Conservation (phyloP, 2,113 vertebrate species). For the Protomyctophum bolini region DNA sequence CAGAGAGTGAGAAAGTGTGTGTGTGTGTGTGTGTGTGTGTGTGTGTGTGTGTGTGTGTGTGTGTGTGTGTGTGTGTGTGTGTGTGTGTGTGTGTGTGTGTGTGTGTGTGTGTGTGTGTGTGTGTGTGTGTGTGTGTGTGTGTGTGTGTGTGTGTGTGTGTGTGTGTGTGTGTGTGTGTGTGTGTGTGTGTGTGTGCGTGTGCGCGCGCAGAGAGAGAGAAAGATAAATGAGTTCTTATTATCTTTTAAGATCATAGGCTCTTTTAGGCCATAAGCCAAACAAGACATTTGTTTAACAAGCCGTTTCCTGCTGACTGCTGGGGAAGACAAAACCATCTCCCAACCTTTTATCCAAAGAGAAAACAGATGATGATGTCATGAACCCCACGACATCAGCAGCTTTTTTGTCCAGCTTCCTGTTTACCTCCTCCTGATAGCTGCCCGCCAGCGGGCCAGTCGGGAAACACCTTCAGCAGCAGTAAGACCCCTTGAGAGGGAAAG, state of each 20-base stretch:
- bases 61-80: too few species aligned
- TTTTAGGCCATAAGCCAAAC: conserved; percentile 25
- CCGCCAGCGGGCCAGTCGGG: conserved; percentile 41
- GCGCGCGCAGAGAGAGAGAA: background rate
- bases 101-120: too few species aligned
- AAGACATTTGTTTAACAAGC: conserved; percentile 35
- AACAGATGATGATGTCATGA: conserved; percentile 53
- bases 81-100: too few species aligned
- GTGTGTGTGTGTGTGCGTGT: too few species aligned
- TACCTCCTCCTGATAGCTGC: conserved; percentile 43
- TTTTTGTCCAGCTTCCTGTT: conserved; percentile 69
- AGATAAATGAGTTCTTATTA: background rate
- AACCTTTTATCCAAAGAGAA: conserved; percentile 13
- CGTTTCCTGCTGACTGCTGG: conserved; percentile 14
- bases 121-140: too few species aligned
- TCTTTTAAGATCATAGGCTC: conserved; percentile 11
- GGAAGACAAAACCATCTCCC: conserved; percentile 31
- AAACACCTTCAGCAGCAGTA: conserved; percentile 52
- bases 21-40: too few species aligned
- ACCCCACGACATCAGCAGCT: conserved; percentile 4
- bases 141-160: too few species aligned
- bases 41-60: too few species aligned
- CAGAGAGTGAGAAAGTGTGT: too few species aligned
- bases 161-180: too few species aligned
- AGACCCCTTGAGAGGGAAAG: conserved; percentile 25